phyloP scores from a whole-genome alignment of 2,797 vertebrate genomes.

The Etheostoma perlongum region DNA sequence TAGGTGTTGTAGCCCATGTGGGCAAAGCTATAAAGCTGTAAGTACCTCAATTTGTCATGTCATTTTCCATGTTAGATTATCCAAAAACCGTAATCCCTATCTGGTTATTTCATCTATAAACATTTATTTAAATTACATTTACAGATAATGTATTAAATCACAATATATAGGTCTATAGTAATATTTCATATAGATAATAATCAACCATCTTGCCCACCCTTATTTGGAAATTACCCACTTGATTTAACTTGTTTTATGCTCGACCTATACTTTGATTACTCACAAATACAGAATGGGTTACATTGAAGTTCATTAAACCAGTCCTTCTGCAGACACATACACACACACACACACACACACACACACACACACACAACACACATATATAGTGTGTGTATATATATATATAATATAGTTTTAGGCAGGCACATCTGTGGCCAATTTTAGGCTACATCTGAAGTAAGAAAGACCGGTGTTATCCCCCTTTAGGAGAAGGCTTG shows the following conservation, averaged over 20 bases:
- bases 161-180: neutral
- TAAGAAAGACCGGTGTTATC: constrained; percentile 22
- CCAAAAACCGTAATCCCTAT: too few species aligned
- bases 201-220: neutral
- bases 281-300: neutral
- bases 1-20: too few species aligned
- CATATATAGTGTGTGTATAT: neutral
- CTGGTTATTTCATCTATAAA: too few species aligned
- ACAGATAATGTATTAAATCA: neutral
- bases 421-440: constrained; percentile 3
- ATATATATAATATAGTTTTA: neutral
- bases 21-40: too few species aligned
- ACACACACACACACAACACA: neutral
- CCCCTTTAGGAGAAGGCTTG: constrained; percentile 11
- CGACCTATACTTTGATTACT: neutral
- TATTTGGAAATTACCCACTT: neutral
- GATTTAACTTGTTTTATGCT: neutral
- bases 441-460: constrained; percentile 35
- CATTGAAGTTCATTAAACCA: neutral
- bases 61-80: too few species aligned
- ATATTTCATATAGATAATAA: neutral
- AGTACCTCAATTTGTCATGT: too few species aligned
- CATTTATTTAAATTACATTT: too few species aligned
- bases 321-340: neutral
- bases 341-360: too few species aligned